phyloP scores from a whole-genome alignment of 2,797 vertebrate genomes.

The Heterohyrax brucei region DNA sequence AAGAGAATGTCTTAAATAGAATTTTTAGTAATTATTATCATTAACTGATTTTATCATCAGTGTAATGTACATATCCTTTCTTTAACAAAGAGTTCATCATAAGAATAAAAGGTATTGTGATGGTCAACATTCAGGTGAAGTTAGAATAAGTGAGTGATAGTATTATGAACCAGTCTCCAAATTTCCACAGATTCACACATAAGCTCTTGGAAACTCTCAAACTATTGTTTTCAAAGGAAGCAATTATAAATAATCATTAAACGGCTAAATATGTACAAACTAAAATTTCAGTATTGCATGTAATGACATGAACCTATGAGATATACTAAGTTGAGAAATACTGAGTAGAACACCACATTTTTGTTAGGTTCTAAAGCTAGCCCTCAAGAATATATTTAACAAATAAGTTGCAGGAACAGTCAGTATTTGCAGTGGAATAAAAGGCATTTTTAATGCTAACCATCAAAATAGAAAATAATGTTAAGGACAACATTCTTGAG shows the following conservation, averaged over 20 bases:
- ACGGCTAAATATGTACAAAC: slow-evolving; percentile 11
- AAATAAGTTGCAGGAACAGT: background rate
- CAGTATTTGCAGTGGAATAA: slow-evolving; percentile 17
- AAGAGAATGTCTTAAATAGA: background rate
- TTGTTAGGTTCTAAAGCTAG: slow-evolving; percentile 34
- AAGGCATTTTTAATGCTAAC: slow-evolving; percentile 33
- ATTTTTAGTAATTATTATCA: background rate
- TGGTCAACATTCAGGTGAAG: background rate
- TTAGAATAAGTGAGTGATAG: slow-evolving; percentile 3
- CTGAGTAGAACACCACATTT: background rate
- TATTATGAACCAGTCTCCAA: background rate
- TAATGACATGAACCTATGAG: background rate
- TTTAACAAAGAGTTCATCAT: slow-evolving; percentile 25
- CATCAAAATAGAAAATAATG: slow-evolving; percentile 38
- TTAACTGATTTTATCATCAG: slow-evolving; percentile 1
- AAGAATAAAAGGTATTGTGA: slow-evolving; percentile 26
- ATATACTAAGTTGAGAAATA: slow-evolving; percentile 38
- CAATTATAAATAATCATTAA: slow-evolving; percentile 28
- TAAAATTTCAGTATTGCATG: slow-evolving; percentile 22
- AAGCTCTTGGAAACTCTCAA: slow-evolving; percentile 37
- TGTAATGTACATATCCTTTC: background rate
- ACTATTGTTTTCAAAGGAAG: slow-evolving; percentile 51
- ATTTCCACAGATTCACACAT: slow-evolving; percentile 16
- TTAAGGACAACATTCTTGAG: slow-evolving; percentile 24
- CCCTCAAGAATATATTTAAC: slow-evolving; percentile 41